Evolutionary conservation across 2,888 invertebrate genomes (phyloP).

Genomic region (Drosophila basisetae): DNA sequence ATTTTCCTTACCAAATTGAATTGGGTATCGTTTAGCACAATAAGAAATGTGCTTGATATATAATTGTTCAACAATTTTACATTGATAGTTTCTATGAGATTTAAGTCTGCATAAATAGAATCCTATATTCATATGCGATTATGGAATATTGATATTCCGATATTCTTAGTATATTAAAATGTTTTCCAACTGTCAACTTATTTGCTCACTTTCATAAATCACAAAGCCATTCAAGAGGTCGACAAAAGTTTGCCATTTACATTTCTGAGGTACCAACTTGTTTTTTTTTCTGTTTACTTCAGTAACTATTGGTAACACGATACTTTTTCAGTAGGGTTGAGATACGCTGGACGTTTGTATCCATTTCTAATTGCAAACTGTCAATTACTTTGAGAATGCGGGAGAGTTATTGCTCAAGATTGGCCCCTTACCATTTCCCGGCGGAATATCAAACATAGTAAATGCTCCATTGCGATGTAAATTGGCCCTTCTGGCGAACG

Average conservation of each 20-base stretch:
- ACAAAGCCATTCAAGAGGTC: slow-evolving; percentile 16
- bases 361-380: slow-evolving; percentile 79
- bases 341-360: slow-evolving; percentile 56
- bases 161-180: neutral
- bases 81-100: neutral
- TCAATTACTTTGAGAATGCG: slow-evolving; percentile 63
- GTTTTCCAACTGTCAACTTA: neutral
- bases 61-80: neutral
- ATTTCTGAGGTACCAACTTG: slow-evolving; percentile 15
- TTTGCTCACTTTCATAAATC: slow-evolving; percentile 26
- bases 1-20: neutral
- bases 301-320: slow-evolving; percentile 56
- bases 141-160: neutral
- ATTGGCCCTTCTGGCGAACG: slow-evolving; percentile 74
- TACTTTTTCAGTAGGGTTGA: slow-evolving; percentile 60
- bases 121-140: neutral
- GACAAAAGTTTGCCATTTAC: slow-evolving; percentile 8
- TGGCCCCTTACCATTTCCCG: slow-evolving; percentile 51
- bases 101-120: neutral
- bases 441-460: slow-evolving; percentile 41
- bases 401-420: slow-evolving; percentile 56
- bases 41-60: neutral
- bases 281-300: neutral
- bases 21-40: too few relatives aligned
- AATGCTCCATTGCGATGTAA: slow-evolving; percentile 43